A percentile compares a stretch with the other conserved stretches of the same genome.
phyloP scores from a whole-genome alignment of 2,113 vertebrate species.

The Aythya baeri region DNA sequence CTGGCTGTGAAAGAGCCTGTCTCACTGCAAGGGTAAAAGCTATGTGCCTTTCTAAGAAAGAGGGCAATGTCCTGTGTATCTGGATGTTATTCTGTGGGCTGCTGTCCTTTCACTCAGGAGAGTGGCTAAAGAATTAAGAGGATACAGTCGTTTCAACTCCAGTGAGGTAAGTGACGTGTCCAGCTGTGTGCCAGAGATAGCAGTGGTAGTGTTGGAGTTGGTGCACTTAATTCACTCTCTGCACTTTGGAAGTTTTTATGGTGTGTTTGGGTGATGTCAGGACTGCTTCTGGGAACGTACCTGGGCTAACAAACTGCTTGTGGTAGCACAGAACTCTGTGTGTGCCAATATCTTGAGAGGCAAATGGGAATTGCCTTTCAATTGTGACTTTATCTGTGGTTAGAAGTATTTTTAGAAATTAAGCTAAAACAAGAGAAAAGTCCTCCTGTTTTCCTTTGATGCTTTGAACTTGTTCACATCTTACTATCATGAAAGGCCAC shows the following conservation, averaged over 20 bases:
- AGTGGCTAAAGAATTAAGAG: not conserved
- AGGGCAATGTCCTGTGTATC: not conserved
- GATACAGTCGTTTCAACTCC: not conserved
- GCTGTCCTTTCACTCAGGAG: not conserved
- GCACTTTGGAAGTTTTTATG: not conserved
- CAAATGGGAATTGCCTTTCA: not conserved
- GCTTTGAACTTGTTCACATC: not conserved
- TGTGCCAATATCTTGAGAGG: fast-evolving
- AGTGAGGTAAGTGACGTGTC: not conserved
- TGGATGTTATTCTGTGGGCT: not conserved
- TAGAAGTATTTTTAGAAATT: not conserved
- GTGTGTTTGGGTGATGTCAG: not conserved
- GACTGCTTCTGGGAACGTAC: not conserved
- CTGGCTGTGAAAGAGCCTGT: not conserved
- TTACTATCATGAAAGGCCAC: not conserved
- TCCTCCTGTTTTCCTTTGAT: not conserved
- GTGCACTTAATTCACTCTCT: not conserved
- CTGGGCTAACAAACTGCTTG: not conserved
- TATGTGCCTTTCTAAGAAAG: not conserved
- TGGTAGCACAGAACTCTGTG: not conserved
- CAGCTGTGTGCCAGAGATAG: not conserved
- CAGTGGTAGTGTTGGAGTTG: fast-evolving
- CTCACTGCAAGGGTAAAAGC: not conserved
- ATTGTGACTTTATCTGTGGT: fast-evolving
- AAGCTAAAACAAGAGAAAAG: not conserved